phyloP scores from a whole-genome alignment of 2,113 vertebrate genomes.

The Xiphophorus couchianus region DNA sequence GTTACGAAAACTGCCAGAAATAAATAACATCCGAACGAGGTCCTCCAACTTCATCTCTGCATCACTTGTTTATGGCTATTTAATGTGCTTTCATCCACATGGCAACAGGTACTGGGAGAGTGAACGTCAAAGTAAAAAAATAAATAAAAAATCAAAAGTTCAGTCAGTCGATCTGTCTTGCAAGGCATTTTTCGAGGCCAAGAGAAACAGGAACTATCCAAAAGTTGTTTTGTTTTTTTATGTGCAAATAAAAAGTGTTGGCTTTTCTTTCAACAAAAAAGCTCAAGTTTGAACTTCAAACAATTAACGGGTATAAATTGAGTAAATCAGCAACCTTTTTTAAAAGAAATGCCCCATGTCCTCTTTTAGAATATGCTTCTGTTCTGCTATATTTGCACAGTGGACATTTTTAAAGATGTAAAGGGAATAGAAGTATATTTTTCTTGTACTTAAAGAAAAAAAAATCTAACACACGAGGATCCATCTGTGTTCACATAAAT shows the following conservation, averaged over 20 bases:
- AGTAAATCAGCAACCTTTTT: slow-evolving; percentile 33
- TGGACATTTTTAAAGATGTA: slow-evolving; percentile 22
- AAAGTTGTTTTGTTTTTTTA: slow-evolving; percentile 12
- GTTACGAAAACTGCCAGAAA: slow-evolving; percentile 26
- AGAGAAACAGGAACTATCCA: slow-evolving; percentile 1
- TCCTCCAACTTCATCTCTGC: not conserved
- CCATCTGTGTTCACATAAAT: slow-evolving; percentile 7
- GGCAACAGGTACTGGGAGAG: slow-evolving; percentile 1
- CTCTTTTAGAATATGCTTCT: not conserved
- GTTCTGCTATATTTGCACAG: slow-evolving; percentile 20
- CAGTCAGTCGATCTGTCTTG: slow-evolving; percentile 11
- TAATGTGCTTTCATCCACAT: slow-evolving; percentile 33
- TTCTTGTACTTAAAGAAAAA: slow-evolving; percentile 10
- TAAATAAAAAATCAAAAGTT: slow-evolving; percentile 11
- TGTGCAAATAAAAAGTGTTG: slow-evolving; percentile 24
- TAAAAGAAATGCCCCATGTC: slow-evolving; percentile 28
- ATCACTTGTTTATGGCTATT: slow-evolving; percentile 47
- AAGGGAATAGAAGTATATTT: slow-evolving; percentile 18
- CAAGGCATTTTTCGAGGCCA: slow-evolving; percentile 53
- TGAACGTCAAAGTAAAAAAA: slow-evolving; percentile 8
- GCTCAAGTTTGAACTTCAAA: slow-evolving; percentile 40
- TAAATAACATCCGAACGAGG: slow-evolving; percentile 16
- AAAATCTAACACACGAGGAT: slow-evolving; percentile 10
- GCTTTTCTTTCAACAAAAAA: slow-evolving; percentile 35
- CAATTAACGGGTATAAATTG: slow-evolving; percentile 37